Percentiles rank a stretch among this genome's conserved stretches.
Evolutionary conservation across 2,113 vertebrate species (phyloP).

Genomic region (Plotosus lineatus): DNA sequence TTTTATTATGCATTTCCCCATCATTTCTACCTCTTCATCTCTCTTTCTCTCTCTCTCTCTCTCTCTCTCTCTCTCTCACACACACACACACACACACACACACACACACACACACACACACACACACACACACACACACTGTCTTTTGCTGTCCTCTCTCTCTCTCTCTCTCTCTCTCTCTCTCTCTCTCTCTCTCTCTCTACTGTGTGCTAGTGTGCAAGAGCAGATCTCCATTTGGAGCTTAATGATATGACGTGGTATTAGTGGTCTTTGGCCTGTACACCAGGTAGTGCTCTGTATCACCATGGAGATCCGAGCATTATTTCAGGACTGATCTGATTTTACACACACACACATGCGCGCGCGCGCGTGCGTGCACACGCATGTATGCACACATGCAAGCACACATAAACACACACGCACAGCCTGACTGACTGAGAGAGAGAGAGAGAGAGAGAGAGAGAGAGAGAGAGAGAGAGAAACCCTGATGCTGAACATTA

Average conservation of each 20-base stretch:
- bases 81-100: too few relatives aligned
- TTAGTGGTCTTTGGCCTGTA: slow-evolving; percentile 27
- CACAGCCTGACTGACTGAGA: background rate
- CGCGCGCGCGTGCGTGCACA: background rate
- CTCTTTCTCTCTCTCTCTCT: background rate
- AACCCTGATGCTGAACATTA: slow-evolving; percentile 39
- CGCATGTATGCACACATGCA: background rate
- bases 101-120: too few relatives aligned
- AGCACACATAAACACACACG: background rate
- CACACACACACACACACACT: too few relatives aligned
- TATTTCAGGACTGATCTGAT: slow-evolving; percentile 67
- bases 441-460: too few relatives aligned
- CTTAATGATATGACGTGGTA: slow-evolving; percentile 25
- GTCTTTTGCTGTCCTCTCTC: background rate
- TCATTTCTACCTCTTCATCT: background rate
- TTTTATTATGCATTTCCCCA: too few relatives aligned
- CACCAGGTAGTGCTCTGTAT: slow-evolving; percentile 55
- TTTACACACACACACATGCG: slow-evolving; percentile 49
- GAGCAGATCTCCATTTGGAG: background rate
- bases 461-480: background rate
- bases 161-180: background rate
- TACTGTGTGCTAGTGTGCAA: slow-evolving; percentile 6
- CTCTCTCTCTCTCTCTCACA: background rate
- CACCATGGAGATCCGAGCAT: slow-evolving; percentile 72
- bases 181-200: slow-evolving; percentile 10